These are phyloP conservation scores for Glomeris maerens DNA, from an alignment of 1,140 invertebrate species.

Conservation along the genomic window DNA sequence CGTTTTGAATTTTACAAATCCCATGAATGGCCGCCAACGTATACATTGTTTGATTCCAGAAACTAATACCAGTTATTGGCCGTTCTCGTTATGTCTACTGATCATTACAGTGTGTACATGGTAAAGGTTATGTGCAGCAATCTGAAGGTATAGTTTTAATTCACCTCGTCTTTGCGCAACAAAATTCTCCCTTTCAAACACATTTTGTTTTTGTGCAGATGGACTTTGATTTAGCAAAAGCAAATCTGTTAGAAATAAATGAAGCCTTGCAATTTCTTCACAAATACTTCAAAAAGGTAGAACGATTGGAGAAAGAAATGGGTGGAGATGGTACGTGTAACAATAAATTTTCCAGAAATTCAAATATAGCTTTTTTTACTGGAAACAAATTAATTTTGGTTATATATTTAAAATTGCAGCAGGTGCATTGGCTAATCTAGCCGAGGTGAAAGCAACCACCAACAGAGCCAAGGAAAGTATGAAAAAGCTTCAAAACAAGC, in stretches of 20 bases:
- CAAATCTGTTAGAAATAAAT: conserved; percentile 3
- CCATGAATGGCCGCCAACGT: too few species aligned
- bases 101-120: too few species aligned
- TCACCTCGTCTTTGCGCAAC: too few species aligned
- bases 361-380: background rate
- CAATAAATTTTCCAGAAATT: background rate
- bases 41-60: too few species aligned
- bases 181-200: too few species aligned
- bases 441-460: background rate
- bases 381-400: background rate
- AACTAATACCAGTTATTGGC: too few species aligned
- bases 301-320: background rate
- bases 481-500: background rate
- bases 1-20: too few species aligned
- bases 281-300: background rate
- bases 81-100: too few species aligned
- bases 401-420: background rate
- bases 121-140: too few species aligned
- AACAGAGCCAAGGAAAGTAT: conserved; percentile 1
- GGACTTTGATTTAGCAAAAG: conserved; percentile 6
- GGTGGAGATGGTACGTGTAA: background rate
- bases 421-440: background rate
- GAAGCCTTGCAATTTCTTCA: conserved; percentile 1
- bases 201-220: too few species aligned
- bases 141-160: too few species aligned